Conservation (phyloP, 2,888 invertebrate genomes). For the Caenorhabditis sp. region DNA sequence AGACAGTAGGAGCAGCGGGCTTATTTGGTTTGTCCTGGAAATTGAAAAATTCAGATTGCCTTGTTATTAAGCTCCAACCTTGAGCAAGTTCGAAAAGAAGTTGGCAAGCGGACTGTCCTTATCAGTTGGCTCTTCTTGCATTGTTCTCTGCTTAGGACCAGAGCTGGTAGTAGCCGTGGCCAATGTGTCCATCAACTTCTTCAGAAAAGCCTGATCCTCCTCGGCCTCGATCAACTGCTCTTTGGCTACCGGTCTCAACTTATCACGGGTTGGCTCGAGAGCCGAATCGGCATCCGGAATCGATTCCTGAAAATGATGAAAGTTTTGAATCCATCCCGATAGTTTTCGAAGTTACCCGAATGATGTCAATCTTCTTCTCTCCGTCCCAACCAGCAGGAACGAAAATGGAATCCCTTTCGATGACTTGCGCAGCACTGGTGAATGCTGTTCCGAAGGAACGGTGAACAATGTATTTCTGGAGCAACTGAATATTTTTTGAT, state of each 20-base stretch:
- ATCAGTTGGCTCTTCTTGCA: conserved; percentile 67
- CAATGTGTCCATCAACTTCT: conserved; percentile 41
- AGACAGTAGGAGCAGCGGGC: conserved; percentile 33
- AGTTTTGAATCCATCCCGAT: no score
- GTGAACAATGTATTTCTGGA: conserved; percentile 81
- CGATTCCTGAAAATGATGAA: conserved; percentile 55
- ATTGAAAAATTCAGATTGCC: no score
- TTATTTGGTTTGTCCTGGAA: conserved; percentile 66
- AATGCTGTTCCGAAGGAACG: conserved; percentile 80
- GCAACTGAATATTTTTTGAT: conserved; percentile 71
- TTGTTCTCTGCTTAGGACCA: conserved; percentile 38
- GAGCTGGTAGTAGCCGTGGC: conserved; percentile 39
- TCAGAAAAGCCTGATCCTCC: conserved; percentile 73
- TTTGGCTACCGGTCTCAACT: conserved; percentile 55
- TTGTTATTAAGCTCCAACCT: conserved; percentile 42
- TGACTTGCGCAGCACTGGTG: conserved; percentile 79
- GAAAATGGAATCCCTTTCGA: conserved; percentile 80
- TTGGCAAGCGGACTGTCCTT: conserved; percentile 79
- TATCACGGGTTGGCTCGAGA: conserved; percentile 75
- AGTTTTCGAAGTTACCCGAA: conserved; percentile 27
- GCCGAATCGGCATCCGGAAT: conserved; percentile 70
- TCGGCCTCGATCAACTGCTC: conserved; percentile 76
- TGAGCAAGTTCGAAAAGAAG: conserved; percentile 82
- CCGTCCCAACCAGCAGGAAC: conserved; percentile 83
- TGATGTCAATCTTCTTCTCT: conserved; percentile 77